Conservation (phyloP, 1,140 invertebrate genomes). For the Homalodisca vitripennis region DNA sequence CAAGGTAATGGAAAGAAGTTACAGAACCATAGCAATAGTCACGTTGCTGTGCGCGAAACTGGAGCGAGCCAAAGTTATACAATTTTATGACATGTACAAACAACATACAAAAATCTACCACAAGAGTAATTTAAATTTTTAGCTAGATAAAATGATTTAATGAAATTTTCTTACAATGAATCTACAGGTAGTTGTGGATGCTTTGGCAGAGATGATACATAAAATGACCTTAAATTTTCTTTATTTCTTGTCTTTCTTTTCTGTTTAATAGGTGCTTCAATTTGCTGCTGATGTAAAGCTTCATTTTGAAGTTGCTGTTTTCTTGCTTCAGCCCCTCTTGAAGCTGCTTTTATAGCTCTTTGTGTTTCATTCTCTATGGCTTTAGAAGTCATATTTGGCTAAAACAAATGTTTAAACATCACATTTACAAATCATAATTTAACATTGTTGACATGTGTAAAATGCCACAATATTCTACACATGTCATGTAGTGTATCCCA, state of each 20-base stretch:
- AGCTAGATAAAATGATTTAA: no score
- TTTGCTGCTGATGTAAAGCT: not conserved
- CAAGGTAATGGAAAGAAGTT: no score
- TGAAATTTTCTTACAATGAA: not conserved
- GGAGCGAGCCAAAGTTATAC: no score
- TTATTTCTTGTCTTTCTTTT: not conserved
- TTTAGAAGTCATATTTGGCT: not conserved
- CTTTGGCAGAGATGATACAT: not conserved
- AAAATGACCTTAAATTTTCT: slow-evolving; percentile 3
- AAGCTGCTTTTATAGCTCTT: not conserved
- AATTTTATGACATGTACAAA: not conserved
- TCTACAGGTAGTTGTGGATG: not conserved
- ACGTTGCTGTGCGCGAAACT: no score
- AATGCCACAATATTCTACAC: not conserved
- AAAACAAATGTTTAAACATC: not conserved
- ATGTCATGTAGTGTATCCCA: not conserved
- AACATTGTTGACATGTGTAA: not conserved
- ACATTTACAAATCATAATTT: not conserved
- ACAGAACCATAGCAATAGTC: no score
- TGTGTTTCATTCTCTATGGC: not conserved
- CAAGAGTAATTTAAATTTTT: no score
- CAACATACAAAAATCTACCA: not conserved
- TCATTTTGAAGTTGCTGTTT: not conserved
- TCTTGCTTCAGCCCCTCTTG: not conserved
- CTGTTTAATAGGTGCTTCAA: not conserved